These are phyloP conservation scores for Odocoileus hemionus DNA, from an alignment of 2,113 vertebrate species.

Conservation along the genomic window DNA sequence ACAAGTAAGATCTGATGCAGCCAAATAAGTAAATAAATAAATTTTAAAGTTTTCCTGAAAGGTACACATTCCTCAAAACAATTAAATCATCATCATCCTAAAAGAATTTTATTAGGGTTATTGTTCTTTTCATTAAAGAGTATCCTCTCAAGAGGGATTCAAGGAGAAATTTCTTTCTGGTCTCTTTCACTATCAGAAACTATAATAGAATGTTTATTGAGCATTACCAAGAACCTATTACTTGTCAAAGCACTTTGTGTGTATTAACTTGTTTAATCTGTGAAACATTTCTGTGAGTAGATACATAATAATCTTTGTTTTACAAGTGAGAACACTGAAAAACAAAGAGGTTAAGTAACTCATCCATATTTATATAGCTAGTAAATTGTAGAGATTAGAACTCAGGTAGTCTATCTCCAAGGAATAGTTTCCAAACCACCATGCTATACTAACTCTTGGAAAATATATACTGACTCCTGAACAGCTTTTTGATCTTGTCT, in stretches of 20 bases:
- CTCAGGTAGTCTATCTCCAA: neutral
- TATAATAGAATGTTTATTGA: constrained; percentile 5
- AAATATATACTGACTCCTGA: neutral
- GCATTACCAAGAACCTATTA: neutral
- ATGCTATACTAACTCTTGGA: neutral
- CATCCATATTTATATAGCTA: neutral
- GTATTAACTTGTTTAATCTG: neutral
- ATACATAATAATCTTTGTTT: constrained; percentile 6
- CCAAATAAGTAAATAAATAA: neutral
- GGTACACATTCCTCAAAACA: neutral
- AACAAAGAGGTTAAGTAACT: neutral
- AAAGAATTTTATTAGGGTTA: neutral
- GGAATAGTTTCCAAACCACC: neutral
- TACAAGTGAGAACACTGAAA: neutral
- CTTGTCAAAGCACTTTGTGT: neutral
- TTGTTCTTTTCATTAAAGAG: neutral
- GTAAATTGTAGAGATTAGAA: neutral
- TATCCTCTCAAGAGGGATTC: neutral
- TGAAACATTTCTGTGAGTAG: neutral
- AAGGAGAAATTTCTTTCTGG: constrained; percentile 25
- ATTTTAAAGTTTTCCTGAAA: neutral
- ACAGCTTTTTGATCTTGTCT: neutral
- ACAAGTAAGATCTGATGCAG: neutral
- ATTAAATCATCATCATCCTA: neutral
- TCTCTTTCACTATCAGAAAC: neutral